A percentile compares a stretch with the other conserved stretches of the same genome.
Evolutionary conservation across 2,113 vertebrate genomes (phyloP).

Genomic region (Microtus ochrogaster): DNA sequence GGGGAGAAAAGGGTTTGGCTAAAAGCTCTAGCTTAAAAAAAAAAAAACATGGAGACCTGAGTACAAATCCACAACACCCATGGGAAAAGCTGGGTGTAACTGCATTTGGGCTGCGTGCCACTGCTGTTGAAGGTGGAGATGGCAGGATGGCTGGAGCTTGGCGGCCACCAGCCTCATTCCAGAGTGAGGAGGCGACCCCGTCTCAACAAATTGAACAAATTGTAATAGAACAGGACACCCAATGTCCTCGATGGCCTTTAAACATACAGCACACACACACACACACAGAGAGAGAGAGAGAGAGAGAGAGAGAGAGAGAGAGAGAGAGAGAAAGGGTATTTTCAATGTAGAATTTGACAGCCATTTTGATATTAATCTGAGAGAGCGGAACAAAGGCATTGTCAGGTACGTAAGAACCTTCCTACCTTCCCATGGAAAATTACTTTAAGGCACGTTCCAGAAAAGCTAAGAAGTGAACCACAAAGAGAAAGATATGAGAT

Average conservation of each 20-base stretch:
- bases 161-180: neutral
- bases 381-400: neutral
- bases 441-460: neutral
- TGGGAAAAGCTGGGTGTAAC: no score
- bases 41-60: neutral
- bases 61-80: no score
- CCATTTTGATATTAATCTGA: neutral
- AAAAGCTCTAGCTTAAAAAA: neutral
- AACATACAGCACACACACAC: neutral
- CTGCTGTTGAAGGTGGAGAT: neutral
- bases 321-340: no score
- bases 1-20: neutral
- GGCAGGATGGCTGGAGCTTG: neutral
- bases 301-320: no score
- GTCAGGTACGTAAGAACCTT: neutral
- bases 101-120: neutral
- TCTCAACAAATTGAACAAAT: neutral
- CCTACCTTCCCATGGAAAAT: neutral
- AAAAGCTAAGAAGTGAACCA: slow-evolving; percentile 19
- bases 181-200: neutral
- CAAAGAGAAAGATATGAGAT: neutral
- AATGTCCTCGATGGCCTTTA: no score
- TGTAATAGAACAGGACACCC: no score
- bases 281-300: no score
- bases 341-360: slow-evolving; percentile 7